These are phyloP conservation scores for Hoplostethus atlanticus DNA, from an alignment of 2,797 vertebrate genomes.

Conservation along the genomic window DNA sequence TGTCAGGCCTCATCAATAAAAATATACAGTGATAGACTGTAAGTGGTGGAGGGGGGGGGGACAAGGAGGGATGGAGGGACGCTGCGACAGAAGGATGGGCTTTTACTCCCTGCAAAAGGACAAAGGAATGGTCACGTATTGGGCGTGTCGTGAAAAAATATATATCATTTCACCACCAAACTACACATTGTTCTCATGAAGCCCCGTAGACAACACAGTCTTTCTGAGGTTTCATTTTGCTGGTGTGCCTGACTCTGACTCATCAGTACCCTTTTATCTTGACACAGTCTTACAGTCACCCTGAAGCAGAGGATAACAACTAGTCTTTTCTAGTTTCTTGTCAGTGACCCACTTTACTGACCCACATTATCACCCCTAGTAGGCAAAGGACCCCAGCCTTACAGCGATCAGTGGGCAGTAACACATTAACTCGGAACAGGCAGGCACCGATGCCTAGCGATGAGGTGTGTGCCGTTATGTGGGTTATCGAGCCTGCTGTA, in stretches of 20 bases:
- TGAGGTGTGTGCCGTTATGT: constrained; percentile 65
- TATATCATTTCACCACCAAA: constrained; percentile 60
- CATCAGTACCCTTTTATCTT: not conserved
- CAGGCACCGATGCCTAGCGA: constrained; percentile 28
- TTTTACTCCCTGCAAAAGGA: constrained; percentile 43
- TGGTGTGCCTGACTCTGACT: constrained; percentile 2
- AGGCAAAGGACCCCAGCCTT: constrained; percentile 12
- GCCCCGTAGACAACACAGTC: constrained; percentile 38
- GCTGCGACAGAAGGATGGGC: constrained; percentile 32
- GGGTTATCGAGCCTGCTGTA: constrained; percentile 51
- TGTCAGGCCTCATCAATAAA: constrained; percentile 81
- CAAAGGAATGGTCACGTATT: constrained; percentile 44
- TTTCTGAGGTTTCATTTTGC: constrained; percentile 20
- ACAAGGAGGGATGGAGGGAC: constrained; percentile 40
- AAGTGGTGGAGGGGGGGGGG: constrained; percentile 65
- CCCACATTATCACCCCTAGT: constrained; percentile 10
- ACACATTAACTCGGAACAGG: constrained; percentile 30
- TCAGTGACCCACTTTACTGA: not conserved
- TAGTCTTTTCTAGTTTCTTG: not conserved
- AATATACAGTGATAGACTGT: constrained; percentile 73
- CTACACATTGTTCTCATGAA: constrained; percentile 51
- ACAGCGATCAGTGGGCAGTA: constrained; percentile 44
- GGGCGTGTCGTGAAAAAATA: constrained; percentile 57
- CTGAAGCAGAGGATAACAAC: too few relatives aligned
- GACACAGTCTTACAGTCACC: not conserved